Conservation (phyloP, 1,140 invertebrate species). For the Copidosoma floridanum region DNA sequence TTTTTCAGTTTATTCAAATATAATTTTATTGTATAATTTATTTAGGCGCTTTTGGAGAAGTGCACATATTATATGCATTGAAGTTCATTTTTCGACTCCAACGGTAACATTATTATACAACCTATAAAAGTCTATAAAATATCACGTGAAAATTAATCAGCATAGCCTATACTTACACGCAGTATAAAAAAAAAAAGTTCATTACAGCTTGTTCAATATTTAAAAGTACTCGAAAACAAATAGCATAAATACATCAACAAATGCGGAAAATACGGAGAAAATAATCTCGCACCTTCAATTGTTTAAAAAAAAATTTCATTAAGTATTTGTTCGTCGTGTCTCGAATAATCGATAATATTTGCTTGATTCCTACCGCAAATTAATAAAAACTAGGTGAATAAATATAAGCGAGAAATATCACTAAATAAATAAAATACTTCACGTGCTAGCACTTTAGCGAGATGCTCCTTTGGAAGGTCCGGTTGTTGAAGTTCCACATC, state of each 20-base stretch:
- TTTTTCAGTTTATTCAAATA: constrained; percentile 40
- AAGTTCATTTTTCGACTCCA: constrained; percentile 23
- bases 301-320: too few relatives aligned
- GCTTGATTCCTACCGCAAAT: constrained; percentile 28
- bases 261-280: constrained; percentile 5
- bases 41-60: constrained; percentile 42
- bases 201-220: constrained; percentile 18
- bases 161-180: constrained; percentile 14
- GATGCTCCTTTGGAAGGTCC: constrained; percentile 53
- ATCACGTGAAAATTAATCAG: constrained; percentile 22
- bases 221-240: constrained; percentile 6
- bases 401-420: constrained; percentile 33
- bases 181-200: constrained; percentile 30
- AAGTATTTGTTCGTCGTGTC: constrained; percentile 9
- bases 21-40: constrained; percentile 31
- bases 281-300: constrained; percentile 17
- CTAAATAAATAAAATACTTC: constrained; percentile 38
- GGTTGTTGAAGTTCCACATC: constrained; percentile 52
- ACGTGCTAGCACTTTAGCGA: constrained; percentile 51
- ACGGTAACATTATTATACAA: constrained; percentile 21
- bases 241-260: neutral
- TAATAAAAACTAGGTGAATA: constrained; percentile 33
- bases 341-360: constrained; percentile 23
- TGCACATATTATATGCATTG: constrained; percentile 34
- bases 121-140: constrained; percentile 31